Conservation (phyloP, 2,113 vertebrate species). For the Patagioenas fasciata region DNA sequence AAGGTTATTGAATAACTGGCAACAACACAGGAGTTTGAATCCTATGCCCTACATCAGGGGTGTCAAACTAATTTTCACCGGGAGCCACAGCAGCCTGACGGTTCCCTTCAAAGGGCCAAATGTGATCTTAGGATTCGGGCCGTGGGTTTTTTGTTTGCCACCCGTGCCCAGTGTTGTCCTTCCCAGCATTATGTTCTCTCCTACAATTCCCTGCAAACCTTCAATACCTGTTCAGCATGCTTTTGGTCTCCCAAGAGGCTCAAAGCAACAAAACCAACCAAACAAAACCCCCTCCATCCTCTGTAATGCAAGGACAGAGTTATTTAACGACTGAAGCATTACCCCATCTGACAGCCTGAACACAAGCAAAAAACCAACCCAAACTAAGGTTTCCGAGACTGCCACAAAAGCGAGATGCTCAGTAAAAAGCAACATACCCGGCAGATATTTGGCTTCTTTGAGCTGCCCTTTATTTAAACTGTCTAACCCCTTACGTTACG, state of each 20-base stretch:
- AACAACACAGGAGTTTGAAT: neutral
- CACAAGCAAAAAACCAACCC: neutral
- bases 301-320: neutral
- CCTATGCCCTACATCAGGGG: neutral
- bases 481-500: neutral
- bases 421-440: neutral
- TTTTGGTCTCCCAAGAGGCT: neutral
- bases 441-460: neutral
- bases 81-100: too few relatives aligned
- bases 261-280: neutral
- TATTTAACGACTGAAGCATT: neutral
- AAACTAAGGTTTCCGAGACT: neutral
- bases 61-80: too few relatives aligned
- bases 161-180: neutral
- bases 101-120: too few relatives aligned
- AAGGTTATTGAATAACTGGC: neutral
- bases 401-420: neutral
- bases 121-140: too few relatives aligned
- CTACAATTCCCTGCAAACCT: neutral
- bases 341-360: neutral
- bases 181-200: neutral
- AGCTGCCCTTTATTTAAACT: neutral
- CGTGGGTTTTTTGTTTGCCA: too few relatives aligned
- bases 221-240: neutral
- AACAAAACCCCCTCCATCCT: neutral